Percentiles rank a stretch among this genome's conserved stretches.
phyloP scores from a whole-genome alignment of 2,113 vertebrate species.

The Cricetomys ansorgei region DNA sequence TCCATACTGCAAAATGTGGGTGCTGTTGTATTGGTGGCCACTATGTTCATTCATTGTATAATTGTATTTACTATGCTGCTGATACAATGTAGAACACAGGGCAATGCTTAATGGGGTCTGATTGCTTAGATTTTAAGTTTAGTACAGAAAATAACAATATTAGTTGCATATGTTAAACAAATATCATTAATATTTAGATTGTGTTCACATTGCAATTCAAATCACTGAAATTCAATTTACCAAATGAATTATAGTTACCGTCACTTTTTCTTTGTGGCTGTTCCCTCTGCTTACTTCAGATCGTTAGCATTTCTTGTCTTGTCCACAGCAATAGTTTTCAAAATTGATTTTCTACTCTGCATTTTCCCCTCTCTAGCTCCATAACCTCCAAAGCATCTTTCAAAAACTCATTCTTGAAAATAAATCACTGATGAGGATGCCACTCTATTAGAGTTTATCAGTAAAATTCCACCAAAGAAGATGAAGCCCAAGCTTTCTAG shows the following conservation, averaged over 20 bases:
- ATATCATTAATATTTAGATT: slow-evolving; percentile 35
- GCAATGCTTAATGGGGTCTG: neutral
- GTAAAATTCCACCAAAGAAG: neutral
- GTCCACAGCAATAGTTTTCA: neutral
- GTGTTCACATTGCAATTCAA: neutral
- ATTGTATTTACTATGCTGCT: neutral
- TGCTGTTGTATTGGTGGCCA: neutral
- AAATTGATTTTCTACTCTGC: neutral
- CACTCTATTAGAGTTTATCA: neutral
- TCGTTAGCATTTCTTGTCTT: neutral
- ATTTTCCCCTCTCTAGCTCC: neutral
- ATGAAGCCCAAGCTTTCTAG: neutral
- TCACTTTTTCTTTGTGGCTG: neutral
- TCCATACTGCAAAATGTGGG: neutral
- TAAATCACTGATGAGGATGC: neutral
- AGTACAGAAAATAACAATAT: slow-evolving; percentile 19
- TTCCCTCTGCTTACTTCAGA: neutral
- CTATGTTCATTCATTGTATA: neutral
- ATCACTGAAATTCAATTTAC: slow-evolving; percentile 36
- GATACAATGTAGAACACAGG: neutral
- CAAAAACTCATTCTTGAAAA: neutral
- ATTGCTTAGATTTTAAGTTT: slow-evolving; percentile 33
- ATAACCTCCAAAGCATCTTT: neutral
- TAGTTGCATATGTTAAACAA: neutral
- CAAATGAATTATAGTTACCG: neutral